phyloP scores from a whole-genome alignment of 2,797 vertebrate genomes.

The Rhabdomys pumilio region DNA sequence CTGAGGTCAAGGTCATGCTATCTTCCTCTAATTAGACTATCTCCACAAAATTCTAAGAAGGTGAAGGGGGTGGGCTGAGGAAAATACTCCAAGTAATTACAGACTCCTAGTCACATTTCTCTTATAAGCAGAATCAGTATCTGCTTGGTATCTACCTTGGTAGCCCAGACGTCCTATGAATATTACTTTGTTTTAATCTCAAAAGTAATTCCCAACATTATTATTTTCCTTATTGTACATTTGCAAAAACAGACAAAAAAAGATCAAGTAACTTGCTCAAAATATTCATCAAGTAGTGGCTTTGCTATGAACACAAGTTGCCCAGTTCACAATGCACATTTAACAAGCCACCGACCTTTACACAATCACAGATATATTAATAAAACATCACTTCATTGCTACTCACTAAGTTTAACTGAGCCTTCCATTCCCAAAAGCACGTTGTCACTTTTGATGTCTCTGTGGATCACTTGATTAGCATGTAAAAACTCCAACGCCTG shows the following conservation, averaged over 20 bases:
- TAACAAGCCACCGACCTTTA: background rate
- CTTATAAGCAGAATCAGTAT: background rate
- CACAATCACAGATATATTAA: slow-evolving; percentile 41
- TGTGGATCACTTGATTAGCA: slow-evolving; percentile 98
- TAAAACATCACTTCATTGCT: slow-evolving; percentile 26
- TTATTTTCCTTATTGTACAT: background rate
- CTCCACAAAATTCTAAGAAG: background rate
- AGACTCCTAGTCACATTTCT: slow-evolving; percentile 42
- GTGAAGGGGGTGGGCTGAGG: background rate
- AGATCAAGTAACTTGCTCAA: slow-evolving; percentile 38
- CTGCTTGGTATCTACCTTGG: background rate
- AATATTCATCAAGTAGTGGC: slow-evolving; percentile 39
- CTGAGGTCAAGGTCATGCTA: background rate
- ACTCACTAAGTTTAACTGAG: slow-evolving; percentile 99
- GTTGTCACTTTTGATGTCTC: slow-evolving; percentile 99
- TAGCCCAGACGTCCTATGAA: background rate
- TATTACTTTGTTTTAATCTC: slow-evolving; percentile 30
- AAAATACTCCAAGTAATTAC: slow-evolving; percentile 19
- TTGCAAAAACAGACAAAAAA: slow-evolving; percentile 37
- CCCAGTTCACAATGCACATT: background rate
- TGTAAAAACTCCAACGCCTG: slow-evolving; percentile 98
- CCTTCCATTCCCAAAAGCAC: slow-evolving; percentile 99
- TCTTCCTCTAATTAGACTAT: background rate
- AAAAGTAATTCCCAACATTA: slow-evolving; percentile 27
- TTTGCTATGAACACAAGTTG: slow-evolving; percentile 8